Base-by-base conservation (phyloP, 2,888 invertebrate species). In the Villa cingulata region DNA sequence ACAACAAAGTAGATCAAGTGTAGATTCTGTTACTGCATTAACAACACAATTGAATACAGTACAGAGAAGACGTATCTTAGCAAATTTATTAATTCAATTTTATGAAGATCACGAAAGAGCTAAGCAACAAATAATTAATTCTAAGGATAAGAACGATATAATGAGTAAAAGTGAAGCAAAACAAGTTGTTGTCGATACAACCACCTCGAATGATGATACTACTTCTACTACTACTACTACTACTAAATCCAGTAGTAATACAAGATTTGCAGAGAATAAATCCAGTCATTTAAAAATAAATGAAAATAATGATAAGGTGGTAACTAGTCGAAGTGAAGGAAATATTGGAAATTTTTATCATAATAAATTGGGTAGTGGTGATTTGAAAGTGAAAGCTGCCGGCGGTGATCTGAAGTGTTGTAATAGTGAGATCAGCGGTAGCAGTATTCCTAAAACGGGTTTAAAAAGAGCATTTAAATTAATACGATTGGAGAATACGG, bases 401-500 rank as follows among this genome's bases (percentile, higher is more conserved):
- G n/a, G n/a, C n/a, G 12, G 29, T 32, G 12, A 32, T 32, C 3
- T 12, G 4, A 12, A 12, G 12, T 12, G 29, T 32, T 23, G 43
- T 43, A 19, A 19, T 38, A 39, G 45, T 45, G 39, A 39, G 15
- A 23, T 40, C 14, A n/a, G n/a, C n/a, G 15, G 23, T 15, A 23
- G 23, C 32, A 17, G 36, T 41, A 20, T 23, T 15, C 16, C 23
- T 20, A 16, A 20, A 23, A 23, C 23, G 7, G 18, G 19, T 16
- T 29, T n/a, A 23, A 32, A 43, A 14, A 63, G 62, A 54, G 67
- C 68, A 57, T 66, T 63, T 54, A 66, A 64, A 58, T 63, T 68
- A 51, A 58, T 67, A 23, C 66, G 68, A 51, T 57, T 68, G 53
- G 65, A 67, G 53, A 68, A 68, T 51, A 66, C 67, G 51, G 64